These are phyloP conservation scores for Brachymystax lenok DNA, from an alignment of 2,797 vertebrate species.

Conservation along the genomic window DNA sequence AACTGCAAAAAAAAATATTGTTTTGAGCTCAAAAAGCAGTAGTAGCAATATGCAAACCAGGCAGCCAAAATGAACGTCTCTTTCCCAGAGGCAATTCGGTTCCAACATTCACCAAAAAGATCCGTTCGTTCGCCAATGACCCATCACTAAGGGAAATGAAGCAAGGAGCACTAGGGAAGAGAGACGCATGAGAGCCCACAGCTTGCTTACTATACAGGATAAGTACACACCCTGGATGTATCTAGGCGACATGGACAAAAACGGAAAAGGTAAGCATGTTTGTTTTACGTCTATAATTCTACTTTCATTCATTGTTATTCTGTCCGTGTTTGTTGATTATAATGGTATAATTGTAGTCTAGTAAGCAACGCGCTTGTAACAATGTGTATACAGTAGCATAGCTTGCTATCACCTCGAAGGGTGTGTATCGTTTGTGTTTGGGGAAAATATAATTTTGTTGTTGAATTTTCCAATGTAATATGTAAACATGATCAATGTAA, in stretches of 20 bases:
- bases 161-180: background rate
- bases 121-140: too few relatives aligned
- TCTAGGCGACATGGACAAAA: slow-evolving; percentile 43
- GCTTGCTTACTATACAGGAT: slow-evolving; percentile 29
- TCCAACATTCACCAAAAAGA: too few relatives aligned
- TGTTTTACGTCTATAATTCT: background rate
- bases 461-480: background rate
- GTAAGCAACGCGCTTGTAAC: background rate
- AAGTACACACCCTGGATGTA: slow-evolving; percentile 15
- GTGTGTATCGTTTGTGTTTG: background rate
- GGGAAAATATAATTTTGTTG: background rate
- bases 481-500: background rate
- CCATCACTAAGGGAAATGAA: background rate
- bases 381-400: background rate
- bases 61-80: too few relatives aligned
- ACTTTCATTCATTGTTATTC: background rate
- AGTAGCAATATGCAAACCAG: too few relatives aligned
- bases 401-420: background rate
- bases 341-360: too few relatives aligned
- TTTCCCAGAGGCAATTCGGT: too few relatives aligned
- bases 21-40: too few relatives aligned
- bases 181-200: slow-evolving; percentile 10
- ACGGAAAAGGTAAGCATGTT: slow-evolving; percentile 58
- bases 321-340: background rate
- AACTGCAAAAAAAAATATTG: too few relatives aligned